Evolutionary conservation across 2,888 invertebrate genomes (phyloP).

Genomic region (Notocelia uddmanniana): DNA sequence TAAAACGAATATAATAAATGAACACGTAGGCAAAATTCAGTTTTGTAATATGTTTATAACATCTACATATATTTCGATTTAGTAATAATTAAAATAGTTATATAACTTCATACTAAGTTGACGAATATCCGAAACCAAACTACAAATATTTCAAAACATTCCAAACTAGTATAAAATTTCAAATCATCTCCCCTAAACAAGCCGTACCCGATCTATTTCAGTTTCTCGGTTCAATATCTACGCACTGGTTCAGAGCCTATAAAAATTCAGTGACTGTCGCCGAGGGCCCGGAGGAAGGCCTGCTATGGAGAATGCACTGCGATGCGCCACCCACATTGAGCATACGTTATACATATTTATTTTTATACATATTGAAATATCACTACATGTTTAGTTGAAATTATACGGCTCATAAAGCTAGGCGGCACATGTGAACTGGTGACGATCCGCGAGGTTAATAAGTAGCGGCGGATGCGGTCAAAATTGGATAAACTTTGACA

Average conservation of each 20-base stretch:
- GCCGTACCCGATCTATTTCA: slow-evolving; percentile 33
- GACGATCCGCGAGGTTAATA: not conserved
- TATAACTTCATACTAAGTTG: no score
- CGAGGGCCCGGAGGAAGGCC: slow-evolving; percentile 67
- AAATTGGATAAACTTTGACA: not conserved
- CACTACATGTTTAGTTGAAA: not conserved
- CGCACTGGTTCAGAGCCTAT: slow-evolving; percentile 56
- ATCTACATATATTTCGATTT: no score
- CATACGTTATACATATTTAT: slow-evolving; percentile 45
- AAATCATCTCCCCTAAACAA: slow-evolving; percentile 22
- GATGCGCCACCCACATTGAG: slow-evolving; percentile 72
- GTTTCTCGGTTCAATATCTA: slow-evolving; percentile 33
- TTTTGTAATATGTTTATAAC: no score
- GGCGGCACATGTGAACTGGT: not conserved
- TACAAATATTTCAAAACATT: slow-evolving; percentile 5
- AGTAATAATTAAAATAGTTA: not conserved
- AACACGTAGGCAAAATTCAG: no score
- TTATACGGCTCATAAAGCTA: not conserved
- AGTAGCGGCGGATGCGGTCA: not conserved
- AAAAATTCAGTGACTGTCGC: slow-evolving; percentile 78
- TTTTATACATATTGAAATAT: not conserved
- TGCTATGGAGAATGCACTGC: slow-evolving; percentile 72
- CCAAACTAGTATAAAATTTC: slow-evolving; percentile 1
- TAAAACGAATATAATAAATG: no score
- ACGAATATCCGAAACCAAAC: not conserved